Conservation (phyloP, 2,113 vertebrate species). For the Cryptoleucopteryx plumbea region DNA sequence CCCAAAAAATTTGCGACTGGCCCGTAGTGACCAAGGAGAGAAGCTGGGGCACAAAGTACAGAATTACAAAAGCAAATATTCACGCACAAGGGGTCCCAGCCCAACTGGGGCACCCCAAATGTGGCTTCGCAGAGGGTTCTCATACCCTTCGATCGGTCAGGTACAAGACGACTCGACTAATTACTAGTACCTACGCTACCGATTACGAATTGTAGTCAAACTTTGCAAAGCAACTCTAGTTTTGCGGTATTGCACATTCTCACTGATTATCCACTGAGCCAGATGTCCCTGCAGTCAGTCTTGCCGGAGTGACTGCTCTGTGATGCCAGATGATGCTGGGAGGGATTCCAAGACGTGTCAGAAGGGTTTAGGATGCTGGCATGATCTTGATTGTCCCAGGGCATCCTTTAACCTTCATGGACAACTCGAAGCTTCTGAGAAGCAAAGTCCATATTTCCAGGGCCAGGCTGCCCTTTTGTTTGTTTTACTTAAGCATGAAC, state of each 20-base stretch:
- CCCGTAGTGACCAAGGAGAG: fast-evolving
- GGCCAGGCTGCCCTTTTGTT: background rate
- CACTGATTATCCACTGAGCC: no score
- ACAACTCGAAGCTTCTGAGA: background rate
- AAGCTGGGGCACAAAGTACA: background rate
- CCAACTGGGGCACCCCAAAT: background rate
- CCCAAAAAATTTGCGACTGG: fast-evolving
- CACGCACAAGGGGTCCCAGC: fast-evolving
- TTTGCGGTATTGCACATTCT: no score
- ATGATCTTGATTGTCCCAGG: background rate
- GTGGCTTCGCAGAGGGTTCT: background rate
- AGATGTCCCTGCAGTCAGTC: fast-evolving
- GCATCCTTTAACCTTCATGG: fast-evolving
- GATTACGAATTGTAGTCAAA: fast-evolving
- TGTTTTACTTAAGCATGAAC: background rate
- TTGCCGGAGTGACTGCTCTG: no score
- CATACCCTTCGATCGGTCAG: fast-evolving
- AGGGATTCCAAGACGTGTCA: fast-evolving
- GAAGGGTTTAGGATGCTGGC: background rate
- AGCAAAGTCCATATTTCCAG: fast-evolving
- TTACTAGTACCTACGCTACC: fast-evolving
- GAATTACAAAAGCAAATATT: no score
- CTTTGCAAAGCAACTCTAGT: background rate
- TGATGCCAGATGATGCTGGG: background rate
- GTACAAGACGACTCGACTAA: fast-evolving